phyloP scores from a whole-genome alignment of 2,888 invertebrate genomes.

The Diabrotica balteata region DNA sequence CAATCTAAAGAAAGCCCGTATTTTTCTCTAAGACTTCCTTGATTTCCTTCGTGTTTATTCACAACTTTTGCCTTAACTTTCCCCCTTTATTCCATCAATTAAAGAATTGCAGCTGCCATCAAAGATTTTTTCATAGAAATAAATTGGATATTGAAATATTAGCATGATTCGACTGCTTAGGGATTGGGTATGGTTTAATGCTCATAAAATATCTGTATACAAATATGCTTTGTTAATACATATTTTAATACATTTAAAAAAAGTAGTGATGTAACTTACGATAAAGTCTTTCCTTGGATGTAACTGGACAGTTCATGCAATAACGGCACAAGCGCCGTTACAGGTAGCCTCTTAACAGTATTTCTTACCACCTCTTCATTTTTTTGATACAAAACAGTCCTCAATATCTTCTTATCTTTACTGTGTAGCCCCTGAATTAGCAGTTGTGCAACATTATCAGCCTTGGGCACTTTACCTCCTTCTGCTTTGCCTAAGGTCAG shows the following conservation, averaged over 20 bases:
- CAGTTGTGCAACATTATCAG: slow-evolving; percentile 80
- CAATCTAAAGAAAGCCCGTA: too few species aligned
- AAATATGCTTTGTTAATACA: too few species aligned
- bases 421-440: slow-evolving; percentile 87
- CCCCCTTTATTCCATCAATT: too few species aligned
- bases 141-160: too few species aligned
- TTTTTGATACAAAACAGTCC: slow-evolving; percentile 73
- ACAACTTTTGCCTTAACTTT: too few species aligned
- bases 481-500: slow-evolving; percentile 70
- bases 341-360: slow-evolving; percentile 78
- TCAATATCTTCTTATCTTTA: slow-evolving; percentile 76
- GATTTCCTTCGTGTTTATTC: too few species aligned
- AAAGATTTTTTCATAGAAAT: too few species aligned
- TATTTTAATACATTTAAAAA: not conserved
- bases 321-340: slow-evolving; percentile 75
- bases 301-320: slow-evolving; percentile 75
- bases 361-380: slow-evolving; percentile 73
- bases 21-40: too few species aligned
- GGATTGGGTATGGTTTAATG: too few species aligned
- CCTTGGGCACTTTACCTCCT: slow-evolving; percentile 63
- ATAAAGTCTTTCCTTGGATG: slow-evolving; percentile 72
- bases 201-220: too few species aligned
- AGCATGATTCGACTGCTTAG: too few species aligned
- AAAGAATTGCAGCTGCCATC: too few species aligned
- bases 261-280: slow-evolving; percentile 64